Conservation (phyloP, 2,888 invertebrate genomes). For the Phortica okadai region DNA sequence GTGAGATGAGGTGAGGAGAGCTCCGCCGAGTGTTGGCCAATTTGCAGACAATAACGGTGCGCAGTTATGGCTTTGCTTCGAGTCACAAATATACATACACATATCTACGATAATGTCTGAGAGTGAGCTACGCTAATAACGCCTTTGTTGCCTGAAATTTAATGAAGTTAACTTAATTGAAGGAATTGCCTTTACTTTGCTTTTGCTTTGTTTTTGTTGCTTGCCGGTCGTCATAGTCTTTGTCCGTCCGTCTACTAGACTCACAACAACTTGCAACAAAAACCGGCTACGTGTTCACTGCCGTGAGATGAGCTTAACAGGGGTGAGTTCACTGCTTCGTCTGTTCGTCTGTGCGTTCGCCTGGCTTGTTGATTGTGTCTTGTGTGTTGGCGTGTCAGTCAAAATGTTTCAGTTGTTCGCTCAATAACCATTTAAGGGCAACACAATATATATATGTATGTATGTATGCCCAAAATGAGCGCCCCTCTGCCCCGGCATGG, state of each 20-base stretch:
- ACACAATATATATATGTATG: background rate
- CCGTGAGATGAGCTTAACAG: background rate
- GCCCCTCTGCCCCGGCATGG: background rate
- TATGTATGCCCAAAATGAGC: background rate
- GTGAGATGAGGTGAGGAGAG: constrained; percentile 19
- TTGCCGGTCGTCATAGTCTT: background rate
- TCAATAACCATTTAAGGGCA: constrained; percentile 26
- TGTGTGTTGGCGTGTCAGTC: constrained; percentile 30
- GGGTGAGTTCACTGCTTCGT: too few species aligned
- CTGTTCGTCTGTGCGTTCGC: too few species aligned
- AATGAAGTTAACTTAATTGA: constrained; percentile 71
- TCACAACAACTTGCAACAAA: background rate
- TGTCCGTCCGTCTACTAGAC: too few species aligned
- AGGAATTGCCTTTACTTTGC: constrained; percentile 48
- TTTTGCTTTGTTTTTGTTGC: constrained; percentile 43
- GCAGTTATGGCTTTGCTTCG: background rate
- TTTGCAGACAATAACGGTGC: constrained; percentile 15
- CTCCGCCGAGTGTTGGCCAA: background rate
- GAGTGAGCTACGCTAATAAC: constrained; percentile 31
- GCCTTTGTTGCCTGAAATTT: constrained; percentile 70
- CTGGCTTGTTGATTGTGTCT: background rate
- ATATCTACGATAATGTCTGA: background rate
- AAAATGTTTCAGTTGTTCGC: constrained; percentile 28
- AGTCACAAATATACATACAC: background rate
- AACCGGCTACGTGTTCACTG: background rate